A percentile compares a stretch with the other conserved stretches of the same genome.
Evolutionary conservation across 2,888 invertebrate species (phyloP).

Genomic region (Nemapogon koenigi): DNA sequence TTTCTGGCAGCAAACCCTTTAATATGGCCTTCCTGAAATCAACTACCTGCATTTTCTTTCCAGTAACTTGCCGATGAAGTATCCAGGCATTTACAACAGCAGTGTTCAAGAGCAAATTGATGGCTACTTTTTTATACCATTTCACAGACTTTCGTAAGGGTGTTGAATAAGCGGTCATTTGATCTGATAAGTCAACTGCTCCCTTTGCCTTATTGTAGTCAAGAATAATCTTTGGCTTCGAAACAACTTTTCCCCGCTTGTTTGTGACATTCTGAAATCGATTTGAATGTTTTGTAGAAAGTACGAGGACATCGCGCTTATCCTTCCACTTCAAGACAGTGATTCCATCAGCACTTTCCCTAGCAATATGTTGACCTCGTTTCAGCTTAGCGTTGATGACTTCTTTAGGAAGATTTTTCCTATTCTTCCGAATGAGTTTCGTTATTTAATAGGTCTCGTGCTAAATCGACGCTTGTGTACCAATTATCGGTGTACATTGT

Average conservation of each 20-base stretch:
- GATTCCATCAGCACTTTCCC: conserved; percentile 8
- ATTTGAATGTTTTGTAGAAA: conserved; percentile 15
- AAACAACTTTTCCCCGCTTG: conserved; percentile 14
- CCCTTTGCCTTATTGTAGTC: conserved; percentile 19
- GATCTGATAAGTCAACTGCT: conserved; percentile 18
- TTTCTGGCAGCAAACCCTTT: conserved; percentile 1
- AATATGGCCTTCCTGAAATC: conserved; percentile 6
- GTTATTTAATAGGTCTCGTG: not conserved
- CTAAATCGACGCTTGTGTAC: conserved; percentile 5
- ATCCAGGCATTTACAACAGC: conserved; percentile 7
- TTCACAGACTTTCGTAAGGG: conserved; percentile 6
- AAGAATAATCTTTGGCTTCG: conserved; percentile 16
- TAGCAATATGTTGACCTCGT: conserved; percentile 6
- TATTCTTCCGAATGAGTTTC: conserved; percentile 9
- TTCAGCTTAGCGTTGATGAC: conserved; percentile 4
- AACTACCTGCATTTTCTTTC: conserved; percentile 1
- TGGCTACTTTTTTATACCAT: too few species aligned
- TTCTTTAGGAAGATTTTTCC: conserved; percentile 12
- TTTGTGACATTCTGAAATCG: conserved; percentile 16
- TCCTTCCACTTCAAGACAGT: conserved; percentile 17
- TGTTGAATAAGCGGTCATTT: conserved; percentile 16
- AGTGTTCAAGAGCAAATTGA: conserved; percentile 6
- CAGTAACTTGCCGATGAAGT: not conserved
- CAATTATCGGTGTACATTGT: conserved; percentile 2
- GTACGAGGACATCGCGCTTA: conserved; percentile 15